A percentile compares a stretch with the other conserved stretches of the same genome.
phyloP scores from a whole-genome alignment of 2,797 vertebrate species.

The Cuniculus paca region DNA sequence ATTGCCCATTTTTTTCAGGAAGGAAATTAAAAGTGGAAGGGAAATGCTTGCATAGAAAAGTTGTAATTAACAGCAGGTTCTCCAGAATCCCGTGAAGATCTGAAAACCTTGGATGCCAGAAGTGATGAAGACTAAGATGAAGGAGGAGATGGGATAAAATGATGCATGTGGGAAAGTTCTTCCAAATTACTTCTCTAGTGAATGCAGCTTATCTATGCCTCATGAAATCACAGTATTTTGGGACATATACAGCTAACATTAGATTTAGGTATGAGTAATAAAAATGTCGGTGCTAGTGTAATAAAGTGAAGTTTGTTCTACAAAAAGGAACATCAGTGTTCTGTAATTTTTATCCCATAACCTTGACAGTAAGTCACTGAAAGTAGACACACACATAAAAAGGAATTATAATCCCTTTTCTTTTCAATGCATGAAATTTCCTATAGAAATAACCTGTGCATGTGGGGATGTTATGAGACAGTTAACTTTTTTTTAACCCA shows the following conservation, averaged over 20 bases:
- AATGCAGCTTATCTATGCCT: neutral
- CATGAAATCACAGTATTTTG: neutral
- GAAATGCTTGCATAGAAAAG: neutral
- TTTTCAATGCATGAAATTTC: neutral
- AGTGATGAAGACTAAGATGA: neutral
- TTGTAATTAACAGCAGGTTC: neutral
- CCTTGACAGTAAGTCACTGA: neutral
- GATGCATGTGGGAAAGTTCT: neutral
- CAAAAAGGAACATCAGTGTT: neutral
- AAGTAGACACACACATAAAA: neutral
- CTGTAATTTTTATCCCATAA: neutral
- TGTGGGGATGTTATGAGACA: neutral
- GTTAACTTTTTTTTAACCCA: neutral
- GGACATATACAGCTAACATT: neutral
- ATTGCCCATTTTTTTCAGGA: neutral
- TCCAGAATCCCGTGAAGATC: neutral
- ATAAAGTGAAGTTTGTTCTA: neutral
- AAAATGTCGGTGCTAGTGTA: neutral
- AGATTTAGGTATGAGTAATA: neutral
- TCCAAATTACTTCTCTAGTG: neutral
- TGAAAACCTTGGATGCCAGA: neutral
- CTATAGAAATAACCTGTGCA: neutral
- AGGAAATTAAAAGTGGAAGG: neutral
- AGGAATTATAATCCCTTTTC: neutral
- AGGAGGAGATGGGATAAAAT: neutral